phyloP scores from a whole-genome alignment of 1,140 invertebrate species.

The Lethocerus indicus region DNA sequence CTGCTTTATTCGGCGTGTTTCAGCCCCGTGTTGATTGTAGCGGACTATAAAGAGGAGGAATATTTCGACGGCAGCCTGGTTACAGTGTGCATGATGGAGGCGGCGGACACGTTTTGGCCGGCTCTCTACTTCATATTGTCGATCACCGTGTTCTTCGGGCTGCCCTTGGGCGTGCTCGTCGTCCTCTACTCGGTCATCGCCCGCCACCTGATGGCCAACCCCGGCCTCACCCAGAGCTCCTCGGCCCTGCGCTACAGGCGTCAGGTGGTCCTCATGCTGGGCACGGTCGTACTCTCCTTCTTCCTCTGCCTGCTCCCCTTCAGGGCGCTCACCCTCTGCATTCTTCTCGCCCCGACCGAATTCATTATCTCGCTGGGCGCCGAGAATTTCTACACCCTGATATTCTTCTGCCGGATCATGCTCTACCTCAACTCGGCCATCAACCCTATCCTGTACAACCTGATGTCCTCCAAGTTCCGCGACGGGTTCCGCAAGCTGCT shows the following conservation, averaged over 20 bases:
- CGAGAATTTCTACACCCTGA: conserved; percentile 64
- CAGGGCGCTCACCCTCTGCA: conserved; percentile 66
- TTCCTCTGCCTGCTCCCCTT: conserved; percentile 81
- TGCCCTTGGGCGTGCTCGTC: conserved; percentile 62
- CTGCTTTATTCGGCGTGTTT: no score
- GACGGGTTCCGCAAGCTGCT: conserved; percentile 51
- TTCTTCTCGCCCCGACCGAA: conserved; percentile 52
- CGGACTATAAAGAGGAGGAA: conserved; percentile 45
- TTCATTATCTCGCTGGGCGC: conserved; percentile 43
- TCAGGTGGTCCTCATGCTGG: conserved; percentile 49
- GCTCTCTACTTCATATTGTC: conserved; percentile 60
- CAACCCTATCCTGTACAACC: conserved; percentile 78
- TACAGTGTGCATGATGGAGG: conserved; percentile 55
- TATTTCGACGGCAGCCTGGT: conserved; percentile 51
- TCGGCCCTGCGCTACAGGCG: conserved; percentile 19
- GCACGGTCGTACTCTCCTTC: conserved; percentile 76
- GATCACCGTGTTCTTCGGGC: conserved; percentile 64
- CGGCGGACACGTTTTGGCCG: conserved; percentile 45
- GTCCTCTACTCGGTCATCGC: conserved; percentile 70
- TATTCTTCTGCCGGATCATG: conserved; percentile 75
- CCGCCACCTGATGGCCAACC: conserved; percentile 60
- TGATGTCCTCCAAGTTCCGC: conserved; percentile 84
- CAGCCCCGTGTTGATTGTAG: conserved; percentile 64
- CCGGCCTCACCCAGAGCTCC: conserved; percentile 28
- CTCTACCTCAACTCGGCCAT: conserved; percentile 77